Evolutionary conservation across 2,888 invertebrate species (phyloP).

Genomic region (Athripsodes cinereus): DNA sequence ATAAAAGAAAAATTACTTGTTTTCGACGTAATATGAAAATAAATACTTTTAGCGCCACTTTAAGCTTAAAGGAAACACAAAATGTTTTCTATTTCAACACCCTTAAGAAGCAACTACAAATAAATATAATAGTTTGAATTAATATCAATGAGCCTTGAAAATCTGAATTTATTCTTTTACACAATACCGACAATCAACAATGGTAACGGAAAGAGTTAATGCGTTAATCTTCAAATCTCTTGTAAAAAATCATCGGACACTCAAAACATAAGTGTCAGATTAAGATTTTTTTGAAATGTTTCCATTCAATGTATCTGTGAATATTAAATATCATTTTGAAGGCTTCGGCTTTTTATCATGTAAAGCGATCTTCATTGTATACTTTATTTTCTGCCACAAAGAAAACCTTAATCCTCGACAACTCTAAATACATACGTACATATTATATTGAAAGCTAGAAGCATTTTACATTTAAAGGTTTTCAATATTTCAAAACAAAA

Average conservation of each 20-base stretch:
- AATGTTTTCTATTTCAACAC: not conserved
- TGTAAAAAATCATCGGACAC: conserved; percentile 10
- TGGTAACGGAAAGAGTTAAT: conserved; percentile 13
- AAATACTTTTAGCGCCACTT: not conserved
- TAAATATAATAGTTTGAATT: not conserved
- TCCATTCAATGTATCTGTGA: conserved; percentile 19
- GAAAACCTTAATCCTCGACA: conserved; percentile 21
- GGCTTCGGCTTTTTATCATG: conserved; percentile 21
- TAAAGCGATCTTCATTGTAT: conserved; percentile 17
- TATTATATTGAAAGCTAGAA: too few species aligned
- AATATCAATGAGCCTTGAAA: not conserved
- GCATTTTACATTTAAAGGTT: too few species aligned
- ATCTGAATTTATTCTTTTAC: not conserved
- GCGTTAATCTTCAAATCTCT: conserved; percentile 13
- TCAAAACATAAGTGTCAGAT: conserved; percentile 21
- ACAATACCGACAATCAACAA: conserved; percentile 4
- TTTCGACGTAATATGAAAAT: not conserved
- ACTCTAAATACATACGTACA: too few species aligned
- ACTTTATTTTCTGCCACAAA: conserved; percentile 5
- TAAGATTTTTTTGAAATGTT: conserved; percentile 16
- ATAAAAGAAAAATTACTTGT: too few species aligned
- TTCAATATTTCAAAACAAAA: too few species aligned
- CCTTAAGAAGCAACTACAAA: too few species aligned
- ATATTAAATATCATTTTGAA: conserved; percentile 24
- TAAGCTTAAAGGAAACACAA: not conserved